phyloP scores from a whole-genome alignment of 2,113 vertebrate species.

The Ameiurus melas region DNA sequence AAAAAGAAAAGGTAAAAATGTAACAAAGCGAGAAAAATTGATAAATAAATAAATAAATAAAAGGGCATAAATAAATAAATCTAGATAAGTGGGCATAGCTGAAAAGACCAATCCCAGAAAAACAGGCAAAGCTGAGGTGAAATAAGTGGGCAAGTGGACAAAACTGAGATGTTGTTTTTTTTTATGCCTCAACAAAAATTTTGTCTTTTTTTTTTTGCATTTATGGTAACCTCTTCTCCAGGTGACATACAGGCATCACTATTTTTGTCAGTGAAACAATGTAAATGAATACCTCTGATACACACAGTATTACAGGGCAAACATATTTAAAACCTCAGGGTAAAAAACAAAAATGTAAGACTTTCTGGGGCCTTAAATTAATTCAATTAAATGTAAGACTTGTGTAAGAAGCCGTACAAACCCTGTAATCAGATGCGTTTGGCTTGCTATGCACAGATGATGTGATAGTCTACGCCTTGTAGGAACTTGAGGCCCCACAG shows the following conservation, averaged over 20 bases:
- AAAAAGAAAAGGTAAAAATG: not conserved
- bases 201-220: no score
- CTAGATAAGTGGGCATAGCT: not conserved
- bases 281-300: conserved; percentile 1
- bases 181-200: not conserved
- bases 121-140: not conserved
- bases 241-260: not conserved
- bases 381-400: conserved; percentile 30
- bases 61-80: not conserved
- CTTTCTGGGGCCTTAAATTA: conserved; percentile 29
- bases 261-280: conserved; percentile 5
- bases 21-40: not conserved
- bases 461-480: conserved; percentile 20
- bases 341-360: conserved; percentile 10
- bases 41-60: not conserved
- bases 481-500: conserved; percentile 28
- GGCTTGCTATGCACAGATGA: conserved; percentile 8
- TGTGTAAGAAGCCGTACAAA: conserved; percentile 15
- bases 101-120: not conserved
- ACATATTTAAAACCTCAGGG: conserved; percentile 17
- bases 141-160: not conserved
- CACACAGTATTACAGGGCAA: not conserved
- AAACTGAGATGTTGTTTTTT: not conserved
- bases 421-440: conserved; percentile 34
- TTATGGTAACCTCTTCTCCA: not conserved